Conservation (phyloP, 2,797 vertebrate genomes). For the Eulemur albifrons region DNA sequence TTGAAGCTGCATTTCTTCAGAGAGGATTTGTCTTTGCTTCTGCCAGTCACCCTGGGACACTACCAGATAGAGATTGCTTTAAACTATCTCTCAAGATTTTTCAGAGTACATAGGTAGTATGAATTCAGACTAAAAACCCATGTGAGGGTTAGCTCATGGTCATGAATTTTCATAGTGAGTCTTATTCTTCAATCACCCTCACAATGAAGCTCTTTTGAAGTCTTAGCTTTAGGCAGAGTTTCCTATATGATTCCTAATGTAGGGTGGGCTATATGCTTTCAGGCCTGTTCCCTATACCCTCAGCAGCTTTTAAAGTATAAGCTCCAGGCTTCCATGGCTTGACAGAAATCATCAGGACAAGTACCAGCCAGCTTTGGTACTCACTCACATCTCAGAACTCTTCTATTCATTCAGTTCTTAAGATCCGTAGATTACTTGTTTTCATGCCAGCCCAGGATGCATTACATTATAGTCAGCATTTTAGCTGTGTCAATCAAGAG, state of each 20-base stretch:
- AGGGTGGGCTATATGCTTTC: background rate
- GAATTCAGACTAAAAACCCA: background rate
- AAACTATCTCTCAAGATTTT: background rate
- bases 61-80: background rate
- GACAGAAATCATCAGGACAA: conserved; percentile 4
- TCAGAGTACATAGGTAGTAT: background rate
- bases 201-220: background rate
- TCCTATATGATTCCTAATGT: background rate
- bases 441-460: background rate
- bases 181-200: background rate
- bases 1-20: background rate
- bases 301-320: background rate
- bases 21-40: background rate
- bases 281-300: background rate
- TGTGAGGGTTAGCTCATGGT: background rate
- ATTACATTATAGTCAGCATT: background rate
- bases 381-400: background rate
- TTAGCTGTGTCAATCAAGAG: background rate
- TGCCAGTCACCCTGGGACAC: background rate
- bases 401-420: background rate
- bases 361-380: background rate
- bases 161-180: background rate
- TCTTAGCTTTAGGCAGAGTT: background rate
- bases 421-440: background rate
- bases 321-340: background rate